phyloP scores from a whole-genome alignment of 2,113 vertebrate species.

The Rhinogobius similis region DNA sequence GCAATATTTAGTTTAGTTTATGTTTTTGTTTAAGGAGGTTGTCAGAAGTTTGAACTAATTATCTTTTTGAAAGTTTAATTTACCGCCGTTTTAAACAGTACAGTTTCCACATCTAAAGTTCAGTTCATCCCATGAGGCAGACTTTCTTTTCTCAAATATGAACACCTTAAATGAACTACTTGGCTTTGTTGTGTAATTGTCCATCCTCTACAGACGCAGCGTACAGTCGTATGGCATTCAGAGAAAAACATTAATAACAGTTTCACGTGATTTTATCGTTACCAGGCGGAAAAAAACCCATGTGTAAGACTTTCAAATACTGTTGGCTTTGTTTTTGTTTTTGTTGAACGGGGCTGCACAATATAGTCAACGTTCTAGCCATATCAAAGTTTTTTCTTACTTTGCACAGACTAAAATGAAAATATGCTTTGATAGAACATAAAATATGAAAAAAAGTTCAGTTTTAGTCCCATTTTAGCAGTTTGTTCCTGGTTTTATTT shows the following conservation, averaged over 20 bases:
- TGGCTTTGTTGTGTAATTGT: slow-evolving; percentile 31
- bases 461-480: no score
- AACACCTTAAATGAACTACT: slow-evolving; percentile 1
- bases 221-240: slow-evolving; percentile 48
- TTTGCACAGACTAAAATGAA: no score
- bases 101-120: no score
- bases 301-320: slow-evolving; percentile 9
- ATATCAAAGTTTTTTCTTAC: no score
- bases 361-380: background rate
- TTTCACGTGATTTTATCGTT: background rate
- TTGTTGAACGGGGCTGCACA: slow-evolving; percentile 2
- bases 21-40: no score
- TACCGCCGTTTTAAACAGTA: no score
- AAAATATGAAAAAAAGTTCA: no score
- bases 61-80: no score
- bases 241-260: slow-evolving; percentile 28
- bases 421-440: no score
- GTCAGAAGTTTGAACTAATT: no score
- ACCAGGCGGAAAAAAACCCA: slow-evolving; percentile 11
- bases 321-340: slow-evolving; percentile 24
- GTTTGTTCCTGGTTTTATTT: no score
- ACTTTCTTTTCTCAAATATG: background rate
- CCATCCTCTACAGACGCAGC: slow-evolving; percentile 53
- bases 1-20: no score
- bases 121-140: background rate